Conservation (phyloP, 2,113 vertebrate genomes). For the Emydura subglobosa region DNA sequence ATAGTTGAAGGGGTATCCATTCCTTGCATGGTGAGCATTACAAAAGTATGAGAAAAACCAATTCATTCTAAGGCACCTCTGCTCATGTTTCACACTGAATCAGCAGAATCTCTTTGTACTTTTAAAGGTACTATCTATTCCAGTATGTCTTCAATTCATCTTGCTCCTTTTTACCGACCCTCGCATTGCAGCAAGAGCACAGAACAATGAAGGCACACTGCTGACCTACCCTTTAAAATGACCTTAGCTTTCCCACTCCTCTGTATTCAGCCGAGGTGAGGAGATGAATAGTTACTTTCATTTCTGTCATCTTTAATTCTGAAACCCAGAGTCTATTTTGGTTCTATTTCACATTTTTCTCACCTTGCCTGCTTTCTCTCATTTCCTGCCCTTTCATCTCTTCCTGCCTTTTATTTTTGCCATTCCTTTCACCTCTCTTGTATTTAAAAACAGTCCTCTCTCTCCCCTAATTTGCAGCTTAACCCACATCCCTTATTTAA, state of each 20-base stretch:
- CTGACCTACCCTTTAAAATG: constrained; percentile 65
- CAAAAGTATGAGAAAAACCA: constrained; percentile 47
- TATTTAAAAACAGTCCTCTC: background rate
- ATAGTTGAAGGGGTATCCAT: constrained; percentile 1
- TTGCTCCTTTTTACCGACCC: constrained; percentile 41
- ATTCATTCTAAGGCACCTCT: background rate
- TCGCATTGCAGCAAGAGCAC: constrained; percentile 25
- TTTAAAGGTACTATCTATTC: constrained; percentile 15
- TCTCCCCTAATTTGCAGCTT: constrained; percentile 1
- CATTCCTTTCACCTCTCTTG: background rate
- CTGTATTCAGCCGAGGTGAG: constrained; percentile 32
- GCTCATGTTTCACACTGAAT: constrained; percentile 25
- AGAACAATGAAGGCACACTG: constrained; percentile 43
- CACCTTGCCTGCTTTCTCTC: background rate
- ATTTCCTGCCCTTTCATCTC: background rate
- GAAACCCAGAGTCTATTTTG: constrained; percentile 54
- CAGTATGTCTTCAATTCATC: background rate
- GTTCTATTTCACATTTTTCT: constrained; percentile 40
- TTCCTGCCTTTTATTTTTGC: background rate
- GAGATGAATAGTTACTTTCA: constrained; percentile 47
- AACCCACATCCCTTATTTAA: background rate
- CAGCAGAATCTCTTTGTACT: constrained; percentile 9
- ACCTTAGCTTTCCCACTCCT: constrained; percentile 55
- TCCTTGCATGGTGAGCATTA: constrained; percentile 11
- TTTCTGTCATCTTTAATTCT: constrained; percentile 48